A percentile compares a stretch with the other conserved stretches of the same genome.
Conservation (phyloP, 2,797 vertebrate species). For the Rhodeus uyekii region DNA sequence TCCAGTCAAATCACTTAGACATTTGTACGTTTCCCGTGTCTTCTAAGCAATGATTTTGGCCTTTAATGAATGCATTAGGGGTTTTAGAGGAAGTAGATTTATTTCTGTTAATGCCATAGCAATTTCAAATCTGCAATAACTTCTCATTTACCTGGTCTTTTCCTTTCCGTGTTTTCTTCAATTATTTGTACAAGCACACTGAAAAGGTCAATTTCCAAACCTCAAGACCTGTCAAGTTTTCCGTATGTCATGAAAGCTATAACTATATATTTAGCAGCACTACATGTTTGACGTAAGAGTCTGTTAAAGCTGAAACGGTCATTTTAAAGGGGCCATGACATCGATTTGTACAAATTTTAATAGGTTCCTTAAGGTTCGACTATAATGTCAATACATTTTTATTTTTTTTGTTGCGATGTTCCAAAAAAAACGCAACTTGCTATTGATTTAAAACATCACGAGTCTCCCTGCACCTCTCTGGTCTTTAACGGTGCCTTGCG, state of each 20-base stretch:
- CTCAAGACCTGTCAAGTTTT: background rate
- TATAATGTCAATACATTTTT: background rate
- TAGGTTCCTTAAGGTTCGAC: background rate
- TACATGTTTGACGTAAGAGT: background rate
- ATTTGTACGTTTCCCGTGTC: background rate
- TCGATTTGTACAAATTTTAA: background rate
- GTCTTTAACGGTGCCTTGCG: conserved; percentile 2
- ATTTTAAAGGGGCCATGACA: background rate
- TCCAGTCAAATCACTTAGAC: background rate
- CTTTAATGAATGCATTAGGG: background rate
- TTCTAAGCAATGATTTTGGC: background rate
- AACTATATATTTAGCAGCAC: background rate
- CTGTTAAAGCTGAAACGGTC: background rate
- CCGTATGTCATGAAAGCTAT: background rate
- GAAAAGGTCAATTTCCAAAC: conserved; percentile 9
- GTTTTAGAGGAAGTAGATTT: background rate
- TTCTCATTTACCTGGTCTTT: background rate
- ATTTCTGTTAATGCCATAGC: conserved; percentile 30
- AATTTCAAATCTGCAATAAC: conserved; percentile 13
- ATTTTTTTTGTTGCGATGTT: background rate
- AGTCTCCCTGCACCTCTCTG: background rate
- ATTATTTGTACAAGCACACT: background rate
- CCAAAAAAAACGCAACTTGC: background rate
- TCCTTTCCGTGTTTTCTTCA: background rate
- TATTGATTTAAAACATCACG: background rate